phyloP scores from a whole-genome alignment of 2,888 invertebrate species.

The Scaptodrosophila latifasciaeformis region DNA sequence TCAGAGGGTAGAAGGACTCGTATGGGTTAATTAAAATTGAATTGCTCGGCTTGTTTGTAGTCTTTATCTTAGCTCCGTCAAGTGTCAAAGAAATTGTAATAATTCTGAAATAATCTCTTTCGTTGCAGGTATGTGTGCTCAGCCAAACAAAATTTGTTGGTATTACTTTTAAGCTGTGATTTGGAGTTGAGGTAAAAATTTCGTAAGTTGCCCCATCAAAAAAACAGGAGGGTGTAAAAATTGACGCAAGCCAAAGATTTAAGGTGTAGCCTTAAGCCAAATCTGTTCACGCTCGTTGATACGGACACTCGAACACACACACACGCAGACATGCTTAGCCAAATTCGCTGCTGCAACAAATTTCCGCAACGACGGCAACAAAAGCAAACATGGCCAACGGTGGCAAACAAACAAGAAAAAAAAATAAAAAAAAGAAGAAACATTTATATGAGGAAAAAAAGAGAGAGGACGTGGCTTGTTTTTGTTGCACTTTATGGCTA shows the following conservation, averaged over 20 bases:
- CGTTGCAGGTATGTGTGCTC: slow-evolving; percentile 53
- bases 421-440: too few species aligned
- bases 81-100: too few species aligned
- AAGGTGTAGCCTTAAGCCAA: slow-evolving; percentile 12
- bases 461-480: slow-evolving; percentile 4
- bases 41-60: too few species aligned
- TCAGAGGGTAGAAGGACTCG: too few species aligned
- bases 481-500: slow-evolving; percentile 49
- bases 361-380: not conserved
- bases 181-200: too few species aligned
- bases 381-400: not conserved
- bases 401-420: not conserved
- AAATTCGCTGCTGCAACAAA: slow-evolving; percentile 7
- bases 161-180: too few species aligned
- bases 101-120: slow-evolving; percentile 12
- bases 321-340: not conserved
- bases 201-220: too few species aligned
- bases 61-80: too few species aligned
- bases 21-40: too few species aligned
- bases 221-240: not conserved
- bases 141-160: too few species aligned
- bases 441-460: not conserved
- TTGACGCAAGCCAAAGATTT: slow-evolving; percentile 5
- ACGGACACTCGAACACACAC: slow-evolving; percentile 1
- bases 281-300: slow-evolving; percentile 1